phyloP scores from a whole-genome alignment of 2,113 vertebrate genomes.

The Eublepharis macularius region DNA sequence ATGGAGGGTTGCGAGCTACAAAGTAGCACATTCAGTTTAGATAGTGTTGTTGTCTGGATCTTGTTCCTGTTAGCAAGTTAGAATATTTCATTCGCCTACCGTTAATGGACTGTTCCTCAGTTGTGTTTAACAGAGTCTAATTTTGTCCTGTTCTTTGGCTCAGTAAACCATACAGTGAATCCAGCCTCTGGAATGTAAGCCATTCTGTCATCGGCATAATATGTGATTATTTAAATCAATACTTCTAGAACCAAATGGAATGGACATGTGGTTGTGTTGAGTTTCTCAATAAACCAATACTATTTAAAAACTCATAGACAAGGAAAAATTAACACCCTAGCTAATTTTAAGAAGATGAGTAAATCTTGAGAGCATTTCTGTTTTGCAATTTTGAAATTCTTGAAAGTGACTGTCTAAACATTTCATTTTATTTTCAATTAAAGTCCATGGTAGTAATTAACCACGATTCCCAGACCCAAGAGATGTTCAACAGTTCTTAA shows the following conservation, averaged over 20 bases:
- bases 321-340: constrained; percentile 34
- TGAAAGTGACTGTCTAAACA: not conserved
- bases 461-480: not conserved
- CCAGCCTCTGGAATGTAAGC: constrained; percentile 28
- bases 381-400: constrained; percentile 51
- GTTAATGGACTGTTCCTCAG: not conserved
- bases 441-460: not conserved
- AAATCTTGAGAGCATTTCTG: constrained; percentile 47
- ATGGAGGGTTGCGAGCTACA: not conserved
- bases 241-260: constrained; percentile 33
- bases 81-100: not conserved
- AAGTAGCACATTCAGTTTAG: not conserved
- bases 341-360: constrained; percentile 61
- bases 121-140: constrained; percentile 1
- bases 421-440: not conserved
- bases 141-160: constrained; percentile 12
- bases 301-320: constrained; percentile 57
- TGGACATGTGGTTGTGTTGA: constrained; percentile 34
- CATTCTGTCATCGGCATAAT: constrained; percentile 20
- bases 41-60: not conserved
- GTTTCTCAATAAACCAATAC: constrained; percentile 47
- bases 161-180: constrained; percentile 22
- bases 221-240: constrained; percentile 13
- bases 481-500: not conserved
- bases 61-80: constrained; percentile 12